Conservation (phyloP, 2,113 vertebrate genomes). For the Clarias gariepinus region DNA sequence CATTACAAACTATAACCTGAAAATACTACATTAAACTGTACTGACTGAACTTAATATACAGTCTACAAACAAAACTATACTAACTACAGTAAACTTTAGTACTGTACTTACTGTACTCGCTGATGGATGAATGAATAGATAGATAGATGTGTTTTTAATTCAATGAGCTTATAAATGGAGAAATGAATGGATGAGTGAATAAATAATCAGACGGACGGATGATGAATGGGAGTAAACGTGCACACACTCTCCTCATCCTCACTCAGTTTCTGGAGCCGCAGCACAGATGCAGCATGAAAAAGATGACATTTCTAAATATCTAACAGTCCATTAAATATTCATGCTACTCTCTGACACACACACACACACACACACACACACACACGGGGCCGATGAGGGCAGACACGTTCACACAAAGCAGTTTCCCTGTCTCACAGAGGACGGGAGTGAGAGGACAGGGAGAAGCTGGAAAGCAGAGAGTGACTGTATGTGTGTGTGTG, state of each 20-base stretch:
- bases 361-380: not conserved
- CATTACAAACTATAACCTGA: too few relatives aligned
- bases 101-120: not conserved
- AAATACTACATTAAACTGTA: too few relatives aligned
- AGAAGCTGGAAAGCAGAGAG: not conserved
- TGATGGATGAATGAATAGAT: not conserved
- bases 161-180: too few relatives aligned
- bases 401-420: not conserved
- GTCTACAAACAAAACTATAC: too few relatives aligned
- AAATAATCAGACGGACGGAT: not conserved
- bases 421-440: not conserved
- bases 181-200: not conserved
- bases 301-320: too few relatives aligned
- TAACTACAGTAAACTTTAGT: not conserved
- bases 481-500: not conserved
- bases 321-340: not conserved
- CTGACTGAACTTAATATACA: too few relatives aligned
- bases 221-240: too few relatives aligned
- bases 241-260: too few relatives aligned
- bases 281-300: not conserved
- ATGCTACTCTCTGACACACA: not conserved
- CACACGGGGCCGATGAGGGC: not conserved
- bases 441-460: not conserved
- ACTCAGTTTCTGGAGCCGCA: too few relatives aligned
- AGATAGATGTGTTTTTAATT: not conserved